phyloP scores from a whole-genome alignment of 2,797 vertebrate species.

The Ctenopoma multispine region DNA sequence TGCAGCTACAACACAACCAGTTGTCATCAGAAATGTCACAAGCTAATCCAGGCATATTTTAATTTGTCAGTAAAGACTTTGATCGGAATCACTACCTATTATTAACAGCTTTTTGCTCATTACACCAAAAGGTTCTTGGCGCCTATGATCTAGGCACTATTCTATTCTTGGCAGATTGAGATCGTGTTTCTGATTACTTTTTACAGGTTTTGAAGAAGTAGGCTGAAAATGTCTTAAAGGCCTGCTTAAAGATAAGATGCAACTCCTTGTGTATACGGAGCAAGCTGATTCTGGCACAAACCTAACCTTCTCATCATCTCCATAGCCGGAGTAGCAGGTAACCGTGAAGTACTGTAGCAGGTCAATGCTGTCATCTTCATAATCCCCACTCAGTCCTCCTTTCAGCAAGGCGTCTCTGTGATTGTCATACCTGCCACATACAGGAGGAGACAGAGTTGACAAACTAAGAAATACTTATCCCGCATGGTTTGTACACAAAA shows the following conservation, averaged over 20 bases:
- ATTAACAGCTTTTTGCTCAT: too few species aligned
- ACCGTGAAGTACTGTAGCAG: slow-evolving; percentile 94
- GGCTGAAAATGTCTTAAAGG: too few species aligned
- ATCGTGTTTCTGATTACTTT: too few species aligned
- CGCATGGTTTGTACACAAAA: neutral
- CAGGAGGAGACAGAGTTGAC: neutral
- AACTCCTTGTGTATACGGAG: neutral
- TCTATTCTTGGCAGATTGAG: too few species aligned
- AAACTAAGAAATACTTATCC: neutral
- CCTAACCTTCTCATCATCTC: slow-evolving; percentile 92
- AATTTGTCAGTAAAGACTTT: too few species aligned
- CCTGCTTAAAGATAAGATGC: too few species aligned
- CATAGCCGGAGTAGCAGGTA: slow-evolving; percentile 94
- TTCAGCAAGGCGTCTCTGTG: slow-evolving; percentile 95
- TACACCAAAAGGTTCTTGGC: too few species aligned
- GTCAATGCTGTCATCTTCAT: slow-evolving; percentile 93
- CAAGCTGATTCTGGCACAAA: neutral
- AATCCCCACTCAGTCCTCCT: slow-evolving; percentile 91
- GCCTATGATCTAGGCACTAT: too few species aligned
- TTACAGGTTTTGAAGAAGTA: too few species aligned
- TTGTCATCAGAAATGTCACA: neutral
- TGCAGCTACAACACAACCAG: neutral
- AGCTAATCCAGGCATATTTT: neutral
- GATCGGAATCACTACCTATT: too few species aligned
- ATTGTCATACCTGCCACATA: slow-evolving; percentile 92